phyloP scores from a whole-genome alignment of 2,888 invertebrate species.

The Tridacna gigas region DNA sequence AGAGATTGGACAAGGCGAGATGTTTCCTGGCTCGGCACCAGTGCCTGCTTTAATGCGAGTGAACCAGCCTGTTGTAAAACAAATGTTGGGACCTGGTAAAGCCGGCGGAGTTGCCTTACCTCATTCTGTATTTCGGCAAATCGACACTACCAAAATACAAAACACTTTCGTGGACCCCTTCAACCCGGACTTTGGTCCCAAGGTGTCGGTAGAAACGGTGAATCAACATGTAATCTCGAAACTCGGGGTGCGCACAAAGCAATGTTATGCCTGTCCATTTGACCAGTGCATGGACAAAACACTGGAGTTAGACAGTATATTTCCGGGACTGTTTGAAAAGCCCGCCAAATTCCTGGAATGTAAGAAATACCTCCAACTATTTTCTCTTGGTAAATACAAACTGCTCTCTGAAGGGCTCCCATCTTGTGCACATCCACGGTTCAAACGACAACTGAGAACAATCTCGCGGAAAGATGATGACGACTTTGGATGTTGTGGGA shows the following conservation, averaged over 20 bases:
- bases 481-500: constrained; percentile 58
- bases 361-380: constrained; percentile 44
- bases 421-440: constrained; percentile 55
- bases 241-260: constrained; percentile 24
- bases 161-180: constrained; percentile 42
- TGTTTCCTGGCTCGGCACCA: constrained; percentile 33
- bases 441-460: constrained; percentile 45
- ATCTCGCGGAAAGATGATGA: constrained; percentile 43
- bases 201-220: constrained; percentile 9
- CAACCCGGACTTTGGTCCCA: constrained; percentile 13
- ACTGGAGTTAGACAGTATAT: constrained; percentile 45
- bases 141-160: constrained; percentile 36
- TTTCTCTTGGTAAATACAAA: constrained; percentile 53
- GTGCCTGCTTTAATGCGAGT: constrained; percentile 20
- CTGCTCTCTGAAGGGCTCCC: constrained; percentile 57
- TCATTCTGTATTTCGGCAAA: constrained; percentile 6
- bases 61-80: constrained; percentile 14
- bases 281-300: constrained; percentile 59
- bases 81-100: background rate
- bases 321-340: constrained; percentile 61
- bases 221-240: constrained; percentile 21
- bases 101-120: background rate
- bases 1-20: constrained; percentile 28
- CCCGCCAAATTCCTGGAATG: constrained; percentile 57
- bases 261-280: constrained; percentile 59